Evolutionary conservation across 2,888 invertebrate genomes (phyloP), one percentile per base, ranked within the genome.

Genomic region (Tillus elongatus): DNA sequence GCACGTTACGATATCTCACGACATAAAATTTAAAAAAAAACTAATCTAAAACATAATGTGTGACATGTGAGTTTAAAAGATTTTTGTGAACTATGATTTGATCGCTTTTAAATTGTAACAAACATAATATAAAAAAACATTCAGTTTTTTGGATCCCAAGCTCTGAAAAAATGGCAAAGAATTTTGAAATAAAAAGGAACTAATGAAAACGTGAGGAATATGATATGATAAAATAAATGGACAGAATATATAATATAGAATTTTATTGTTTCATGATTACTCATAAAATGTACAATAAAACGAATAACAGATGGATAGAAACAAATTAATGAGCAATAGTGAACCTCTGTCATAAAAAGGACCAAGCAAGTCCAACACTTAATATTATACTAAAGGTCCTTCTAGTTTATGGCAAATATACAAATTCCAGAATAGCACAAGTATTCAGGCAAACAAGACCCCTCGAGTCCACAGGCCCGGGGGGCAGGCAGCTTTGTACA

Each of bases 251-350:
- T 61, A 65, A 65, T 65, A 64, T 65, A 65, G 64, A 65, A 63
- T 63, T 64, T 64, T 64, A 64, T 64, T 63, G 58, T 62, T 63
- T 61, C 56, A 61, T 60, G 61, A 64, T 57, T 65, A 65, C 62
- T 65, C 63, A 62, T 64, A 64, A 64, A 64, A 63, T 65, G 60
- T 64, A 64, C 65, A 65, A 63, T 62, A 64, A 61, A 61, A 63
- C 61, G 62, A 64, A 63, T 66, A 66, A 66, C 65, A 66, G 63
- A 63, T 63, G 61, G 63, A 63, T 64, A 64, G 61, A 64, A 64
- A 64, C 63, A 64, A 58, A 58, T 59, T 54, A 61, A 50, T 64
- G 66, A 66, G 64, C 66, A 66, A 65, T 65, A 63, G 61, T 64
- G 64, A 64, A 63, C 60, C 58, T 63, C 60, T 60, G 58, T 61